phyloP scores from a whole-genome alignment of 2,797 vertebrate species.

The Poeciliopsis gracilis region DNA sequence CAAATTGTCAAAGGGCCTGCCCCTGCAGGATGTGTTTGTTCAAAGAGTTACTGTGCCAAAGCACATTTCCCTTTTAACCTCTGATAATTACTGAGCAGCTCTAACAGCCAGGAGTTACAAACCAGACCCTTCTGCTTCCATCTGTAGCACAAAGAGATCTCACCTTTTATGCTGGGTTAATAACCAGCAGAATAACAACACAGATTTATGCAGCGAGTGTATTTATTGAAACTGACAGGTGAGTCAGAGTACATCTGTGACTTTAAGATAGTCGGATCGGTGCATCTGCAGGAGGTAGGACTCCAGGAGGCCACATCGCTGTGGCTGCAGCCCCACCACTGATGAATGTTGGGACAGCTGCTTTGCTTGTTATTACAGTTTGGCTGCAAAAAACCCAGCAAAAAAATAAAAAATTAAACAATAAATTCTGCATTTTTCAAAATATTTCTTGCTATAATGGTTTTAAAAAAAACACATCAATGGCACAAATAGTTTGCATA shows the following conservation, averaged over 20 bases:
- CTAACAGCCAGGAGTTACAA: neutral
- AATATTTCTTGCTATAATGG: neutral
- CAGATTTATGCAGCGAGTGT: neutral
- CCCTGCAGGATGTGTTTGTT: slow-evolving; percentile 26
- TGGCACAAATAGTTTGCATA: neutral
- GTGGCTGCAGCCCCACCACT: slow-evolving; percentile 35
- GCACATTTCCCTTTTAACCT: slow-evolving; percentile 41
- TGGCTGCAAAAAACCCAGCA: slow-evolving; percentile 36
- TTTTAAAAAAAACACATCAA: neutral
- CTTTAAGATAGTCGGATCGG: slow-evolving; percentile 37
- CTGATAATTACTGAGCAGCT: slow-evolving; percentile 20
- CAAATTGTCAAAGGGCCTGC: slow-evolving; percentile 20
- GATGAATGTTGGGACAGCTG: slow-evolving; percentile 48
- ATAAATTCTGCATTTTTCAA: neutral
- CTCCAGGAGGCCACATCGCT: slow-evolving; percentile 40
- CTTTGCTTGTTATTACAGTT: slow-evolving; percentile 54
- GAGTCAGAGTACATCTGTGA: neutral
- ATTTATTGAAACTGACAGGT: slow-evolving; percentile 28
- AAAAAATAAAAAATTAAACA: neutral
- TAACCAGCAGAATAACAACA: slow-evolving; percentile 2
- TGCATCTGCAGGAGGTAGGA: slow-evolving; percentile 59
- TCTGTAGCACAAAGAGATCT: slow-evolving; percentile 3
- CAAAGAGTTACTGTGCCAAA: slow-evolving; percentile 21
- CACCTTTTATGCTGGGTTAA: neutral
- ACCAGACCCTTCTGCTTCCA: slow-evolving; percentile 1